Base-by-base conservation (phyloP, 2,888 invertebrate species). In the Caradrina clavipalpis region DNA sequence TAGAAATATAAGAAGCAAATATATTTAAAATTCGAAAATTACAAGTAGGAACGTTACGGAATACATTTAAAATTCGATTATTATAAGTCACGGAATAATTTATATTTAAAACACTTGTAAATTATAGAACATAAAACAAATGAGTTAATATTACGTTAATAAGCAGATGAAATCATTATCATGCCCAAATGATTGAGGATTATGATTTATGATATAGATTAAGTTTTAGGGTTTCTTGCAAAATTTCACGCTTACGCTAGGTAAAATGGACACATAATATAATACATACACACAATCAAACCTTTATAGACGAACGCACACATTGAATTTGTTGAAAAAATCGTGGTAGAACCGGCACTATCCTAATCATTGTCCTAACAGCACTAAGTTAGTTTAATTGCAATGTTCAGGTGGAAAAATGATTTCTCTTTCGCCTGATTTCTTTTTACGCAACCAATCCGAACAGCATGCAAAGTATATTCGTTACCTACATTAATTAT, bases 391-490 rank as follows among this genome's bases (percentile, higher is more conserved):
- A 22, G 39, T 60, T 69, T 45, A 47, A 60, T 69, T 71, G 53
- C 54, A 59, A 66, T 61, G 55, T 53, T 64, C 8, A 66, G 31
- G 45, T 72, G 65, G 58, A 74, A 62, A 53, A 68, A 10, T 60
- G 51, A 66, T 50, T 71, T 71, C 15, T 64, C 66, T 55, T 78
- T 56, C 63, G 57, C 60, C 62, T 59, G 17, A 68, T 78, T 67
- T 73, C 47, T 64, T 57, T 69, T 70, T 64, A 51, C 68, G 62
- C 71, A 68, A 82, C 56, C 62, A 67, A 56, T 63, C 50, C 60
- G n/a, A 68, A 15, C n/a, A 71, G 82, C 82, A 84, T 82, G 84
- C 54, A 63, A 51, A 62, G 17, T 69, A 49, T 80, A 69, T 10
- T 62, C 53, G 35, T 76, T 65, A 80, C 47, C 47, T 58, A 80